Base-by-base conservation (phyloP, 1,140 invertebrate species). In the Psilanteris sp. region DNA sequence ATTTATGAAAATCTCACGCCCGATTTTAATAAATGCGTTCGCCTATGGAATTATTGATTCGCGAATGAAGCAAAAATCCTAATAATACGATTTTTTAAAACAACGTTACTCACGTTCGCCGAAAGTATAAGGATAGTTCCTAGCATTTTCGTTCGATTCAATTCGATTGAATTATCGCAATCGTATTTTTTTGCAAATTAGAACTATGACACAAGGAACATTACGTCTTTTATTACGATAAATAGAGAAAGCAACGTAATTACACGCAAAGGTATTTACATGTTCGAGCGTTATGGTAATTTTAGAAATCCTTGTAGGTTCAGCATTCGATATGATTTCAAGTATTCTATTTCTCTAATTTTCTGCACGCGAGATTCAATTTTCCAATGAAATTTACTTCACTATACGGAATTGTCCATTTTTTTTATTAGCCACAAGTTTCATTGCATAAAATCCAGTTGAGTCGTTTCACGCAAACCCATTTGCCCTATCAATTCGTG, bases 241-340 rank as follows among this genome's bases (percentile, higher is more conserved):
- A 32, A 48, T 20, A 20, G 52, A 41, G 52, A 55, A 55, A 55
- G 52, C 13, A 22, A 20, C 43, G 34, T 34, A 8, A 43, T 24
- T 18, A 3, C 34, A 52, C 24, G 24, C 24, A n/a, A 62, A 2
- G 16, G 0, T 34, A 41, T 54, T 52, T 36, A 24, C 31, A 55
- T 44, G 14, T 26, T 36, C 5, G 37, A 27, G 20, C 14, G n/a
- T 15, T 55, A 52, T 54, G 61, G 48, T 55, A 67, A 68, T 48
- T 41, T 44, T 41, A 55, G 62, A 55, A 67, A 67, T 43, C 1
- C 31, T 20, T 11, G 18, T 32, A 41, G n/a, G 20, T 50, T 32
- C 27, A 34, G 50, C 13, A 41, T 32, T 9, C 10, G 18, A 27
- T 48, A 44, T 24, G 39, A 48, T 55, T 37, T 34, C n/a, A n/a